phyloP scores from a whole-genome alignment of 2,888 invertebrate species.

The Dryadula phaetusa region DNA sequence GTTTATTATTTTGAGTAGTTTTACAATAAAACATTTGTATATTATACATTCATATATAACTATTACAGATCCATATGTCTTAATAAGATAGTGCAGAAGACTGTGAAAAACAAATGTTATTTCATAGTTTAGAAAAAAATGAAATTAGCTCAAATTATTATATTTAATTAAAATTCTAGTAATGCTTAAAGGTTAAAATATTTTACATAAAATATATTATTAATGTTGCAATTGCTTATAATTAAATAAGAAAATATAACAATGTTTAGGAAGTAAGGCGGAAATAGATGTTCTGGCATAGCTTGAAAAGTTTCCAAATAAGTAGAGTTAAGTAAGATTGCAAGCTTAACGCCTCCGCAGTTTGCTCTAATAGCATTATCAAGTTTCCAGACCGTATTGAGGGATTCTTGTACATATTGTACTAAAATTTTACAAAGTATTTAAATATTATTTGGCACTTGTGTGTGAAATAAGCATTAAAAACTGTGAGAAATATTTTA shows the following conservation, averaged over 20 bases:
- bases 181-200: no score
- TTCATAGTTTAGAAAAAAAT: no score
- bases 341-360: conserved; percentile 76
- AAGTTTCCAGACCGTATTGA: conserved; percentile 82
- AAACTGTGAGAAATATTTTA: not conserved
- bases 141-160: no score
- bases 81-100: no score
- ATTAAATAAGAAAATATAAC: conserved; percentile 9
- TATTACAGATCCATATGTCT: no score
- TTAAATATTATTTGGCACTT: conserved; percentile 10
- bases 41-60: no score
- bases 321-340: conserved; percentile 81
- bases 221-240: not conserved
- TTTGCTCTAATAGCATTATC: conserved; percentile 80
- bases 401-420: conserved; percentile 70
- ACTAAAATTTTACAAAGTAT: conserved; percentile 54
- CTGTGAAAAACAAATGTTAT: no score
- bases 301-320: conserved; percentile 68
- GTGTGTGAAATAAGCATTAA: not conserved
- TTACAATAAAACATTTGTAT: no score
- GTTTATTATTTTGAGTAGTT: no score
- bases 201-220: no score
- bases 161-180: no score
- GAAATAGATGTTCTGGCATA: conserved; percentile 41
- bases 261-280: conserved; percentile 39